These are phyloP conservation scores for Sebastes variabilis DNA, from an alignment of 2,797 vertebrate genomes.

Conservation along the genomic window DNA sequence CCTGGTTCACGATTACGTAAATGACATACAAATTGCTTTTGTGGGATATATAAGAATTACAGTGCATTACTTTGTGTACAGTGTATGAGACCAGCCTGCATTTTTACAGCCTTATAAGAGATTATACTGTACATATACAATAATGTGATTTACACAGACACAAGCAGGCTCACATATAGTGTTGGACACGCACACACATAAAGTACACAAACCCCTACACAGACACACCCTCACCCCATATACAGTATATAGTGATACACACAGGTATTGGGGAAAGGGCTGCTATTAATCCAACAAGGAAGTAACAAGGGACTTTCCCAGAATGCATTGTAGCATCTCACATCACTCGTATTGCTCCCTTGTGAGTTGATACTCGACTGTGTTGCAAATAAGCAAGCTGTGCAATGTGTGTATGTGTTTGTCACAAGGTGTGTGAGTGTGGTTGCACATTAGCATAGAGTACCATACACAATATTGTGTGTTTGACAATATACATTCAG, in stretches of 20 bases:
- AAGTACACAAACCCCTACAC: neutral
- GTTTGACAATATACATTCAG: neutral
- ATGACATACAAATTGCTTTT: neutral
- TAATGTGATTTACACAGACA: neutral
- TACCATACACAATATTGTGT: neutral
- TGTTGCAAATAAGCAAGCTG: neutral
- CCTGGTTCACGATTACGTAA: neutral
- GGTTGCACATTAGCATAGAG: neutral
- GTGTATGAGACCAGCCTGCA: neutral
- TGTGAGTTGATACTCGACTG: constrained; percentile 14
- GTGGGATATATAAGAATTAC: neutral
- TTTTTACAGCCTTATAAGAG: neutral
- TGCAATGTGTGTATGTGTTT: neutral
- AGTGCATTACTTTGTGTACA: neutral
- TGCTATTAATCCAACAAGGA: constrained; percentile 23
- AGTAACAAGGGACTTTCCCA: constrained; percentile 27
- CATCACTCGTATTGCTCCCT: constrained; percentile 16
- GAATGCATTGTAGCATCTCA: constrained; percentile 22
- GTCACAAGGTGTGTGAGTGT: neutral
- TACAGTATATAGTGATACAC: neutral
- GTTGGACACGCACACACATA: neutral
- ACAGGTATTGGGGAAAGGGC: neutral
- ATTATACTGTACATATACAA: neutral
- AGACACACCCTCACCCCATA: neutral
- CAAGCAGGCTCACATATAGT: neutral